Evolutionary conservation across 2,888 invertebrate genomes (phyloP).

Genomic region (Loripinus fragilis): DNA sequence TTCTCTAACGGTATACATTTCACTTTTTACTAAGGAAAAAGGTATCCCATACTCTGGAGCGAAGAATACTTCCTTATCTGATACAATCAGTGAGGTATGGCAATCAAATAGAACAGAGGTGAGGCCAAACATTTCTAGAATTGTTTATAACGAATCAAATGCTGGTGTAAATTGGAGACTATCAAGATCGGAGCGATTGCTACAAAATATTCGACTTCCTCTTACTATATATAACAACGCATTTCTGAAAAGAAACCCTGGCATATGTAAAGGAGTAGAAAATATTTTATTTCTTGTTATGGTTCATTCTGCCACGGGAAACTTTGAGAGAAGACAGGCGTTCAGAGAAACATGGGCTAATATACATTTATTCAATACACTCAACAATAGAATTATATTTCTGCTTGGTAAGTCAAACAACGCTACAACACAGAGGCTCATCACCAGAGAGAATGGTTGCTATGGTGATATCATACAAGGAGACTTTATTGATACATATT

Average conservation of each 20-base stretch:
- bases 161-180: no score
- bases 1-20: no score
- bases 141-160: no score
- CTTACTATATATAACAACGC: slow-evolving; percentile 61
- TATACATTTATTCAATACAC: slow-evolving; percentile 54
- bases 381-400: slow-evolving; percentile 68
- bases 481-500: slow-evolving; percentile 71
- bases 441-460: slow-evolving; percentile 69
- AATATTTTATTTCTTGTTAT: slow-evolving; percentile 67
- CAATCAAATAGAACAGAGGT: no score
- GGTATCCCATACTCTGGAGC: no score
- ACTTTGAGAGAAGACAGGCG: slow-evolving; percentile 64
- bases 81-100: no score
- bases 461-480: slow-evolving; percentile 77
- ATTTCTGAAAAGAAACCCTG: slow-evolving; percentile 68
- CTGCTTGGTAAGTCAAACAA: slow-evolving; percentile 64
- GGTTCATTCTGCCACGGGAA: slow-evolving; percentile 69
- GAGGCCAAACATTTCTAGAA: no score
- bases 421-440: slow-evolving; percentile 54
- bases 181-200: no score
- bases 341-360: slow-evolving; percentile 76
- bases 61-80: no score
- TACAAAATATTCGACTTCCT: no score
- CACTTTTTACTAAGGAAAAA: no score
- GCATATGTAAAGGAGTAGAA: slow-evolving; percentile 58